These are phyloP conservation scores for Nannobrachium achirus DNA, from an alignment of 2,113 vertebrate genomes.

Conservation along the genomic window DNA sequence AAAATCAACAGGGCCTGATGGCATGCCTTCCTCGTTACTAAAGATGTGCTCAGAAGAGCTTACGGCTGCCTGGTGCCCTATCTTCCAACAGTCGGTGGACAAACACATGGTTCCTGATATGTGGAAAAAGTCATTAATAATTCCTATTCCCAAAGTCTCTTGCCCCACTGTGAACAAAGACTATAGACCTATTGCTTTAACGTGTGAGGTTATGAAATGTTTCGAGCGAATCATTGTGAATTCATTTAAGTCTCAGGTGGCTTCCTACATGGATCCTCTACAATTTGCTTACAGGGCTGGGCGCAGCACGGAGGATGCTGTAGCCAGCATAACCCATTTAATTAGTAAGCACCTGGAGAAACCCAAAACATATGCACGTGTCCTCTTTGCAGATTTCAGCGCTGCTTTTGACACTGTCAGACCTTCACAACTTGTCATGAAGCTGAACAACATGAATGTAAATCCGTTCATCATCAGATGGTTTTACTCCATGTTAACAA, in stretches of 20 bases:
- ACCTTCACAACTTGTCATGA: not conserved
- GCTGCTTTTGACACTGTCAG: slow-evolving; percentile 7
- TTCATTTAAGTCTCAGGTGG: not conserved
- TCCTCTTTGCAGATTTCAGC: slow-evolving; percentile 13
- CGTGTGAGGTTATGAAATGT: slow-evolving; percentile 14
- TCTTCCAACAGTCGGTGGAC: slow-evolving; percentile 16
- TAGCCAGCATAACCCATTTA: not conserved
- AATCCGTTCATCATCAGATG: slow-evolving; percentile 2
- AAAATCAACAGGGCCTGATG: slow-evolving; percentile 11
- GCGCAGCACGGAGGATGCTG: slow-evolving; percentile 1
- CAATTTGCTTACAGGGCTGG: slow-evolving; percentile 16
- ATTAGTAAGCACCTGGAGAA: not conserved
- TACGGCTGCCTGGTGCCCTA: slow-evolving; percentile 9
- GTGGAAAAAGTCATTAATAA: slow-evolving; percentile 15
- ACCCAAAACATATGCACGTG: slow-evolving; percentile 2
- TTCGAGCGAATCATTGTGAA: slow-evolving; percentile 6
- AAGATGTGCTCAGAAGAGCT: slow-evolving; percentile 23
- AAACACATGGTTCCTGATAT: slow-evolving; percentile 13
- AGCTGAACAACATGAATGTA: slow-evolving; percentile 13
- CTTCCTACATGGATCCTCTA: not conserved
- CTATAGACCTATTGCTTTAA: slow-evolving; percentile 4
- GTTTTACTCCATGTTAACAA: slow-evolving; percentile 7
- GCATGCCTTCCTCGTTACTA: not conserved
- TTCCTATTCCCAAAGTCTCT: not conserved
- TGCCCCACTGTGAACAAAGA: slow-evolving; percentile 2